Percentiles rank a stretch among this genome's conserved stretches.
Conservation (phyloP, 2,888 invertebrate species). For the Sinotaia quadrata region DNA sequence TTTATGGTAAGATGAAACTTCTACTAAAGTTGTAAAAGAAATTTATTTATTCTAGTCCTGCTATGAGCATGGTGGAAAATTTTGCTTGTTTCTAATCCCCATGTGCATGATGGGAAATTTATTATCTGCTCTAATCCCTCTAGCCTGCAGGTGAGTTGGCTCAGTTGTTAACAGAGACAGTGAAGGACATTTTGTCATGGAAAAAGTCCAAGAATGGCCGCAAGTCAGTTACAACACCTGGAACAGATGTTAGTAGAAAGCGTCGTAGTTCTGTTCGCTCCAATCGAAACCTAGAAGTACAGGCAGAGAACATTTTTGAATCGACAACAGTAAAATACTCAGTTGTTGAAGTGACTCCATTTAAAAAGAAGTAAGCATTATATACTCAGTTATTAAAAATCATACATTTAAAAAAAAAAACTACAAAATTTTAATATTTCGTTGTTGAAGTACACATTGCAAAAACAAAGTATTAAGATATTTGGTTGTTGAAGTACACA, state of each 20-base stretch:
- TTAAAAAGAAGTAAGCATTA: slow-evolving; percentile 23
- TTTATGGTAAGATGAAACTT: too few species aligned
- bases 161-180: slow-evolving; percentile 13
- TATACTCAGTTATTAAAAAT: neutral
- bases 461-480: too few species aligned
- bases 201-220: neutral
- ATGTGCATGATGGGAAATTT: too few species aligned
- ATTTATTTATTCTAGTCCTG: too few species aligned
- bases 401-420: neutral
- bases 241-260: neutral
- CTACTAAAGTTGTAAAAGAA: too few species aligned
- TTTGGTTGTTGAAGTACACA: too few species aligned
- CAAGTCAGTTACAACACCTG: neutral
- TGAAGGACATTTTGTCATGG: slow-evolving; percentile 14
- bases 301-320: slow-evolving; percentile 19
- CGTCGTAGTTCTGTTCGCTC: neutral
- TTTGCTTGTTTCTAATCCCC: too few species aligned
- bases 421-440: neutral
- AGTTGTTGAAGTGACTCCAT: slow-evolving; percentile 23
- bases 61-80: too few species aligned
- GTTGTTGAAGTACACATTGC: neutral
- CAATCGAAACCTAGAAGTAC: neutral
- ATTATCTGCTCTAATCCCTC: too few species aligned
- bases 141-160: slow-evolving; percentile 20
- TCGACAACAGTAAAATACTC: slow-evolving; percentile 22